Evolutionary conservation across 2,888 invertebrate genomes (phyloP).

Genomic region (Elegia similella): DNA sequence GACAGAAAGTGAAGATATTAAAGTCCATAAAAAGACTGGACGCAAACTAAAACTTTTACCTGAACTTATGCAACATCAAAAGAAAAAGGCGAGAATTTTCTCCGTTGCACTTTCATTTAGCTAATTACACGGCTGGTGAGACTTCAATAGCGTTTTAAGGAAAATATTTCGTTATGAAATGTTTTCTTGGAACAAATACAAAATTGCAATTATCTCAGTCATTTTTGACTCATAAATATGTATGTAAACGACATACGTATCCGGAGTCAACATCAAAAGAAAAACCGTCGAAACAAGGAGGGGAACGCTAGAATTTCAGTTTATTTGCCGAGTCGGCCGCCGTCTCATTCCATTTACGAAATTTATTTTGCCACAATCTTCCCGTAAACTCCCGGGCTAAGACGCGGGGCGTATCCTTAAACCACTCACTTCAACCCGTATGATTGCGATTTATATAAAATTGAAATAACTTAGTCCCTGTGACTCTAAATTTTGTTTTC

Average conservation of each 20-base stretch:
- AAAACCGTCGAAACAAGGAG: constrained; percentile 31
- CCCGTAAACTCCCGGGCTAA: constrained; percentile 45
- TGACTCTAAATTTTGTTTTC: constrained; percentile 24
- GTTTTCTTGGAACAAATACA: constrained; percentile 18
- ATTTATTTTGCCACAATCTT: constrained; percentile 57
- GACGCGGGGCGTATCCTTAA: constrained; percentile 41
- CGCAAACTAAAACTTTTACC: constrained; percentile 33
- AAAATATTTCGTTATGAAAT: constrained; percentile 7
- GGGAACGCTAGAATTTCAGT: constrained; percentile 33
- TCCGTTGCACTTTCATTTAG: constrained; percentile 32
- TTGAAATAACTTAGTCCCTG: constrained; percentile 28
- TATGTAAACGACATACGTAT: constrained; percentile 19
- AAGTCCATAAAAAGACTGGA: constrained; percentile 29
- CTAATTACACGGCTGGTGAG: constrained; percentile 34
- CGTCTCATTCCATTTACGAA: constrained; percentile 52
- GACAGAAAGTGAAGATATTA: constrained; percentile 11
- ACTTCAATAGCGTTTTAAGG: constrained; percentile 11
- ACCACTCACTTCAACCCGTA: constrained; percentile 44
- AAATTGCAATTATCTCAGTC: constrained; percentile 23
- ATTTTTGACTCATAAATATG: constrained; percentile 28
- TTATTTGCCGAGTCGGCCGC: constrained; percentile 37
- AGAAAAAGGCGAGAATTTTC: constrained; percentile 29
- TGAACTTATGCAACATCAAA: constrained; percentile 30
- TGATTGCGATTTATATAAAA: constrained; percentile 42
- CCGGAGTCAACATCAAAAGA: constrained; percentile 32